phyloP scores from a whole-genome alignment of 2,113 vertebrate genomes.

The Lepisosteus osseus region DNA sequence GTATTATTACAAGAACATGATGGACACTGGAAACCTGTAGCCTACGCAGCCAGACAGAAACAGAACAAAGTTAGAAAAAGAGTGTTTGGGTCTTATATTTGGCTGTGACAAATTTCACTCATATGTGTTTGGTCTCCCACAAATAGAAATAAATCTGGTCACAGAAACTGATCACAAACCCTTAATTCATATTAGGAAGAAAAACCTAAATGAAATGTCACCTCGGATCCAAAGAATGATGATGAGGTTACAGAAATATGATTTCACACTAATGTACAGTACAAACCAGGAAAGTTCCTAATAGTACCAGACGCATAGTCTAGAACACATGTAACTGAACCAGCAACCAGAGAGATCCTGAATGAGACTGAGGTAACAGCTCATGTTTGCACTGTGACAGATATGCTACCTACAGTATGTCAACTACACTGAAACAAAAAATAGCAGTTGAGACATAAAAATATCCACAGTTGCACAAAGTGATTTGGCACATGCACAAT shows the following conservation, averaged over 20 bases:
- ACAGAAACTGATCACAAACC: constrained; percentile 16
- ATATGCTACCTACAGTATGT: constrained; percentile 17
- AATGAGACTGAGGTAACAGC: constrained; percentile 3
- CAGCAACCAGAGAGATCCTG: neutral
- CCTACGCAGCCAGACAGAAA: constrained; percentile 4
- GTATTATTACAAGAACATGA: neutral
- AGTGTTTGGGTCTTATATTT: constrained; percentile 7
- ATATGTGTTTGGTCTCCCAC: constrained; percentile 9
- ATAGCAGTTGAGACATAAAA: constrained; percentile 16
- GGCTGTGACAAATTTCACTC: constrained; percentile 6
- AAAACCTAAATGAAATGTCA: constrained; percentile 10
- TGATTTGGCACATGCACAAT: constrained; percentile 21
- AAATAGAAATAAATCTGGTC: too few relatives aligned
- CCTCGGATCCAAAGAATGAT: constrained; percentile 2
- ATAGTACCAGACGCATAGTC: constrained; percentile 9
- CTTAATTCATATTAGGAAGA: constrained; percentile 2
- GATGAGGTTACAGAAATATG: constrained; percentile 13
- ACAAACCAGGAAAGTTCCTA: constrained; percentile 23
- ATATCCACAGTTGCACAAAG: neutral
- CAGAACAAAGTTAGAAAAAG: constrained; percentile 9
- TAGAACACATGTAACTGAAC: neutral
- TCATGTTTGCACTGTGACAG: constrained; percentile 7
- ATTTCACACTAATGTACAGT: constrained; percentile 20
- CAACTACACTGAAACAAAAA: constrained; percentile 13
- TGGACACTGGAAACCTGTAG: neutral